Evolutionary conservation across 2,888 invertebrate species (phyloP), one percentile per base, ranked within the genome.

Genomic region (Drosophila histrio): DNA sequence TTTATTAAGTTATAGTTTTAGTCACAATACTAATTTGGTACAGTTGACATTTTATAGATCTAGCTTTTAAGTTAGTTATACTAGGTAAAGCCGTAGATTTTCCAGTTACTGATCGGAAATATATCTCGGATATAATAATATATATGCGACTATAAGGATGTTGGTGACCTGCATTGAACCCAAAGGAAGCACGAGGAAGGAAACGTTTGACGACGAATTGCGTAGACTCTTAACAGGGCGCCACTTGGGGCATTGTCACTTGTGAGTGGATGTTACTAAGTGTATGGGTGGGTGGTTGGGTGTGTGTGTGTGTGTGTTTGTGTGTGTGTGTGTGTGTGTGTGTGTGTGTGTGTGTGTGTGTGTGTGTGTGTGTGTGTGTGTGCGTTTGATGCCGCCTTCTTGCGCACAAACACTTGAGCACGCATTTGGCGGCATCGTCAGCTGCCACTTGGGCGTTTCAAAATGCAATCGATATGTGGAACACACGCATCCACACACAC

Each of bases 391-490:
- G 60, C 60, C 57, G 54, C 77, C 69, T 77, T 44, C 60, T 56
- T 69, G 64, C 73, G 77, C 74, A 66, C 69, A 67, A 78, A 89
- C 89, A 90, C 90, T 90, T 90, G 77, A 90, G 90, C 90, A 90
- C 90, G 90, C 91, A 90, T 90, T 89, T 83, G 83, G 89, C 89
- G 82, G 84, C 82, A 87, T 71, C 79, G 79, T 76, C 80, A 72
- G 80, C 72, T 84, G 86, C 83, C 86, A 88, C 86, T 81, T 81
- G 88, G 86, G 76, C 86, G 68, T 81, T 60, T 60, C 69, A 73
- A 70, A 83, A 77, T 77, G 82, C 80, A 83, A 88, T 83, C 82
- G 88, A 83, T 83, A 88, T 72, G 79, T 82, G 59, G 75, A 77
- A 52, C 87, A 87, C 84, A 87, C 82, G 67, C 77, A 83, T 43